Conservation (phyloP, 2,113 vertebrate species). For the Hippocampus barbouri region DNA sequence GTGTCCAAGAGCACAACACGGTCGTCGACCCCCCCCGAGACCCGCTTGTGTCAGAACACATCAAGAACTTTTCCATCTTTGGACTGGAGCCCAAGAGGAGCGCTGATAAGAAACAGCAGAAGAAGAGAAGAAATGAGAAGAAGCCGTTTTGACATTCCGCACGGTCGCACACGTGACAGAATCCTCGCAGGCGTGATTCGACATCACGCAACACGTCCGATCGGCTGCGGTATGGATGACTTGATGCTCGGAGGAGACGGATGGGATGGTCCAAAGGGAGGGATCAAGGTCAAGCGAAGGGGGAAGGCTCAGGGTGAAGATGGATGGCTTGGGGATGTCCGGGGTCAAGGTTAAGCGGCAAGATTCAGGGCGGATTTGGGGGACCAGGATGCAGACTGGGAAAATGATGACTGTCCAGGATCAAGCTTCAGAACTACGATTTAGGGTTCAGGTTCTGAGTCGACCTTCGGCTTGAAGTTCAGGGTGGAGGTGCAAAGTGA, state of each 20-base stretch:
- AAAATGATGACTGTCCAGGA: neutral
- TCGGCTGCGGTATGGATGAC: neutral
- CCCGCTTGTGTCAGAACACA: constrained; percentile 13
- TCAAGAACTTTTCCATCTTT: constrained; percentile 9
- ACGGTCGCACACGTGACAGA: neutral
- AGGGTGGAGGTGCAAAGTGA: neutral
- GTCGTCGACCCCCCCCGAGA: neutral
- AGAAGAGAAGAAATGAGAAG: neutral
- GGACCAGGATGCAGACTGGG: neutral
- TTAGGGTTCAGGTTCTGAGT: neutral
- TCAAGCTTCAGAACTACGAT: neutral
- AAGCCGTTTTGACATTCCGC: neutral
- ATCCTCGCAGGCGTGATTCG: neutral
- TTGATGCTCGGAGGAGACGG: neutral
- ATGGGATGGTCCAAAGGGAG: neutral
- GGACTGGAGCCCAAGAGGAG: constrained; percentile 4
- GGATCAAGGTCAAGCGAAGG: neutral
- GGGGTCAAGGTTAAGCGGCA: neutral
- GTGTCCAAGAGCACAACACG: neutral
- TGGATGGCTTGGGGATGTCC: neutral
- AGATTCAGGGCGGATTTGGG: neutral
- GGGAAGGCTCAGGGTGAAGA: neutral
- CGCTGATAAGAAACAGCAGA: constrained; percentile 21
- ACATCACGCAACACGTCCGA: neutral
- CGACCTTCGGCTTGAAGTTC: neutral